Evolutionary conservation across 2,113 vertebrate genomes (phyloP).

Genomic region (Ochotona curzoniae): DNA sequence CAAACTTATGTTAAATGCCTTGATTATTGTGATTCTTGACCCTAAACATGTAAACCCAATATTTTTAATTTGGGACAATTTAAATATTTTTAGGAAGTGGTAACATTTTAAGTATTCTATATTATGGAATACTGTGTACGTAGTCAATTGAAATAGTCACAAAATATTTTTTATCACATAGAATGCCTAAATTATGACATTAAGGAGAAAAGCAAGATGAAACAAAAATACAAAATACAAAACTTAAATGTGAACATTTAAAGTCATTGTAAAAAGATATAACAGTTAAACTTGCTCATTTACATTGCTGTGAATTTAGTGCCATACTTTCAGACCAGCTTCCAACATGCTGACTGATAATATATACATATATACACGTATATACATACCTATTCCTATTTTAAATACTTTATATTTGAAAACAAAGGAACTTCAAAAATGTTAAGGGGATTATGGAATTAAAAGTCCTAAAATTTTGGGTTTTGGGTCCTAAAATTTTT

Average conservation of each 20-base stretch:
- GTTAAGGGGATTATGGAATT: too few relatives aligned
- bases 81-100: background rate
- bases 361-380: background rate
- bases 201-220: background rate
- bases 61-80: background rate
- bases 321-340: background rate
- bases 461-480: too few relatives aligned
- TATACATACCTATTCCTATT: background rate
- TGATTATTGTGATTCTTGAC: background rate
- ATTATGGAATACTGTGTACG: background rate
- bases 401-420: background rate
- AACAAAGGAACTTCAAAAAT: background rate
- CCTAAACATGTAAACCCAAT: background rate
- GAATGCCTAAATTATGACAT: background rate
- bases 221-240: background rate
- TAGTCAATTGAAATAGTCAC: background rate
- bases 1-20: background rate
- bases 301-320: background rate
- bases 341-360: background rate
- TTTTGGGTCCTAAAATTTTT: too few relatives aligned
- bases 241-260: background rate
- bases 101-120: background rate
- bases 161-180: background rate
- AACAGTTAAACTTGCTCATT: background rate
- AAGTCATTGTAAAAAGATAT: background rate